Evolutionary conservation across 2,888 invertebrate species (phyloP), one percentile per base, ranked within the genome.

Genomic region (Panzeria rudis): DNA sequence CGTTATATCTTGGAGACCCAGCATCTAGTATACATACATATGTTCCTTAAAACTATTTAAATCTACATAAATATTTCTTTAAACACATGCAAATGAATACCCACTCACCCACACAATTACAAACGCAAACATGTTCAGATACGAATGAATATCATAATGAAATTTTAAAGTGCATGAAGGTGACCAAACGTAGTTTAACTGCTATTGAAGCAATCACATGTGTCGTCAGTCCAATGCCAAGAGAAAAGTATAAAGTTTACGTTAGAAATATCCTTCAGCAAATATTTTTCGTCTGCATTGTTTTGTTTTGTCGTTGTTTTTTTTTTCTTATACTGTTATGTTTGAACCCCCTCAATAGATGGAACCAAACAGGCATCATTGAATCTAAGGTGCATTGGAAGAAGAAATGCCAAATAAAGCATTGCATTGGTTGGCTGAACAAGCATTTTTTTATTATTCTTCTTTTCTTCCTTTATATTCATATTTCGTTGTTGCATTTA

Each of bases 101-200:
- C 32, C n/a, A 35, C 41, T 32, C 52, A 20, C 25, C 23, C 29
- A 47, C 50, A 56, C 38, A 35, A 56, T 59, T 41, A 20, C 29
- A 38, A 62, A 29, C 20, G 29, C 64, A 29, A 76, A 71, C 54
- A 81, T 61, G 68, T 44, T 68, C 68, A 47, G n/a, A 71, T 69
- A 25, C 44, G 59, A 59, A 35, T 29, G 29, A 68, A 75, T 59
- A 35, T 59, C 25, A 68, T 62, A 76, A 71, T 82, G 82, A 69
- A 82, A 71, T 76, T 84, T 84, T 73, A 75, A 86, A 86, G 81
- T 84, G 86, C 84, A 86, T 87, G 88, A 88, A 90, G 89, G 90
- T 90, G 89, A 89, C 89, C 89, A 90, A 89, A 87, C 86, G 84
- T 83, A 87, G 59, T 73, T 66, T 83, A 52, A 68, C 72, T 66